Percentiles rank a stretch among this genome's conserved stretches.
These are phyloP conservation scores for Parus major DNA, from an alignment of 2,113 vertebrate genomes.

Conservation along the genomic window DNA sequence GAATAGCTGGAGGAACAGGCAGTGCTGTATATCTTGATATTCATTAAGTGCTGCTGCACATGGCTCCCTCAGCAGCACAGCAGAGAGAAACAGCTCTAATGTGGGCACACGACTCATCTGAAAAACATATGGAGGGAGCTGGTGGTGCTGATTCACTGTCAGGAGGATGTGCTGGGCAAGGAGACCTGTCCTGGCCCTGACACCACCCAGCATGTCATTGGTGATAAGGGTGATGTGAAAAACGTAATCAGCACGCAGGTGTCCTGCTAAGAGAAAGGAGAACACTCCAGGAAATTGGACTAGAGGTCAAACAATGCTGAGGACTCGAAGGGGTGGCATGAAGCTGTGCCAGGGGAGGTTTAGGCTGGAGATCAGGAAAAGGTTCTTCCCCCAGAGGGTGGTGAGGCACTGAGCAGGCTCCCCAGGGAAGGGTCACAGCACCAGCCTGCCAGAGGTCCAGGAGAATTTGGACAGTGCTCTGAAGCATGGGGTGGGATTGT, in stretches of 20 bases:
- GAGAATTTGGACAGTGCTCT: accelerated
- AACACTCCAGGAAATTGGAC: background rate
- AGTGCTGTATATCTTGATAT: constrained; percentile 22
- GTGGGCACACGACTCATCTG: background rate
- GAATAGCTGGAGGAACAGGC: constrained; percentile 10
- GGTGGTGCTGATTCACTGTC: background rate
- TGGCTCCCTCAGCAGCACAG: constrained; percentile 1
- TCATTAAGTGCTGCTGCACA: constrained; percentile 25
- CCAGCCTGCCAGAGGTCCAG: background rate
- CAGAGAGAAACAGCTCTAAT: background rate
- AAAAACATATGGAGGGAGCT: background rate
- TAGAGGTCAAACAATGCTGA: background rate
- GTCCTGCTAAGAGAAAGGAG: accelerated
- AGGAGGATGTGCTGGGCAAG: background rate
- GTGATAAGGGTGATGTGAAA: background rate
- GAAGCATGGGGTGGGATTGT: background rate
- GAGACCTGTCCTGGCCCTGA: background rate
- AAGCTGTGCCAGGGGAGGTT: background rate
- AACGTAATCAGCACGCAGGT: accelerated
- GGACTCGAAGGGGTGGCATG: accelerated
- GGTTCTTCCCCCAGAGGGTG: background rate
- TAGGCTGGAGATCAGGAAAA: background rate
- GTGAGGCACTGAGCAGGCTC: background rate
- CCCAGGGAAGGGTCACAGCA: accelerated
- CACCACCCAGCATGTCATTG: background rate